These are phyloP conservation scores for Catocala fraxini DNA, from an alignment of 2,888 invertebrate species.

Conservation along the genomic window DNA sequence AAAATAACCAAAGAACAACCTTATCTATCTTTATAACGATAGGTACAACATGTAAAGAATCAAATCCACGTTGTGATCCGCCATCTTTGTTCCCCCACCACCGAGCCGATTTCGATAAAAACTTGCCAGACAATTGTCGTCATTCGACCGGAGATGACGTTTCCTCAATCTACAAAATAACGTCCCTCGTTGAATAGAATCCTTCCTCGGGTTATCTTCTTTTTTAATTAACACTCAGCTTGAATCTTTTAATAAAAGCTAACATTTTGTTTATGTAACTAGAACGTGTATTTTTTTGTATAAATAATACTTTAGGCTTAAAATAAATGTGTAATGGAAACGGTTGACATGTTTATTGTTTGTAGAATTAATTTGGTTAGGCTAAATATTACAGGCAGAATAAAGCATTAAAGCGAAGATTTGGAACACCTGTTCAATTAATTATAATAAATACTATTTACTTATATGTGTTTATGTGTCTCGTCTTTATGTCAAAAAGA, in stretches of 20 bases:
- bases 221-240: conserved; percentile 50
- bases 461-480: too few species aligned
- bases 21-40: too few species aligned
- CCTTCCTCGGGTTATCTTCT: conserved; percentile 38
- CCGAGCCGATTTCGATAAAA: conserved; percentile 51
- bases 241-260: conserved; percentile 38
- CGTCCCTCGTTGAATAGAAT: conserved; percentile 50
- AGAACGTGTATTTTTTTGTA: conserved; percentile 23
- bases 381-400: too few species aligned
- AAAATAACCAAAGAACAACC: too few species aligned
- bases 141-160: conserved; percentile 68
- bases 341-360: background rate
- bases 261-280: conserved; percentile 30
- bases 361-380: too few species aligned
- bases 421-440: too few species aligned
- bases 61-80: too few species aligned
- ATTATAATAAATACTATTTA: too few species aligned
- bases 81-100: conserved; percentile 14
- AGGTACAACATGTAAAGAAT: too few species aligned
- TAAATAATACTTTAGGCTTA: background rate
- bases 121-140: conserved; percentile 68
- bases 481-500: too few species aligned
- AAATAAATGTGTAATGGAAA: conserved; percentile 15
- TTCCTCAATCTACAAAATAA: conserved; percentile 57
- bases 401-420: too few species aligned